Base-by-base conservation (phyloP, 2,113 vertebrate species). In the Serilophus lunatus region DNA sequence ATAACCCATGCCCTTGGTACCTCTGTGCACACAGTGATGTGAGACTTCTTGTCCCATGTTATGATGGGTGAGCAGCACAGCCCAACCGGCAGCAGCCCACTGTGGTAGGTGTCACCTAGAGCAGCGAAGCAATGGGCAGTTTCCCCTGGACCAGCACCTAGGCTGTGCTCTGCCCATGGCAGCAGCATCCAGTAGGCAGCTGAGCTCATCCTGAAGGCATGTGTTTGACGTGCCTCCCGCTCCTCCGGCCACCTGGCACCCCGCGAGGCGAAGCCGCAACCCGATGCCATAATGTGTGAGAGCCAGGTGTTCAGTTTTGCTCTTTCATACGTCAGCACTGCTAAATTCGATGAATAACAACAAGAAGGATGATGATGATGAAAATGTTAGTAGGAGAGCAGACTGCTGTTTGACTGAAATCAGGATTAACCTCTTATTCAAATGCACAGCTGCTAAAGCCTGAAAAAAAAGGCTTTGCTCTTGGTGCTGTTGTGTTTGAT, bases 141-240 rank as follows among this genome's bases (percentile, higher is more conserved):
- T 42, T 25, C 24, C 36, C 15, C 51, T 3, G 26, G 35, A 5
- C 5, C 10, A 81, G 76, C 72, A 93, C 91, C 95, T 93, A 49
- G 47, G 56, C 72, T 44, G 42, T 10, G 28, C 79, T 59, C 12
- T 38, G 51, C 59, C 8, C 56, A 15, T 40, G 69, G 7, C 88
- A 75, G 76, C 59, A 45, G 92, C 68, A 2, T 88, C 47, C 86
- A 64, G 88, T 59, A 54, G 91, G 92, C 90, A 93, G 92, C 92
- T 97, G 94, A 97, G 86, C 94, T 95, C 94, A 97, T 82, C 50
- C 91, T 0, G 0, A 80, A 94, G 92, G 85, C 80, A 93, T 90
- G 85, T 54, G 72, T 57, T 61, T 90, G 94, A 70, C 83, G 23
- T 90, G 88, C 77, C 80, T 91, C 54, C 86, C 1, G 16, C 91